Percentiles rank a stretch among this genome's conserved stretches.
Evolutionary conservation across 2,888 invertebrate genomes (phyloP).

Genomic region (Venusia cambrica): DNA sequence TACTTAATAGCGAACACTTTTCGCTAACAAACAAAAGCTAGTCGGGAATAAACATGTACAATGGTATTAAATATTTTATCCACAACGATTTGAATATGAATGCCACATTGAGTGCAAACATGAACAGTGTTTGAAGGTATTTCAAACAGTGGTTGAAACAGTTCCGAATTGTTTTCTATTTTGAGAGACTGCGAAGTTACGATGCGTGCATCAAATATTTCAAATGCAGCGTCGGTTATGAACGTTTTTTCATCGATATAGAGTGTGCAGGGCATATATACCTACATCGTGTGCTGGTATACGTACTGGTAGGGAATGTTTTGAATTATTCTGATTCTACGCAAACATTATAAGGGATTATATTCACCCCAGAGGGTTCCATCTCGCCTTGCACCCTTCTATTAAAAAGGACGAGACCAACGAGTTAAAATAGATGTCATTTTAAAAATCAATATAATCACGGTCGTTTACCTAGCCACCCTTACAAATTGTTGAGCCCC

Average conservation of each 20-base stretch:
- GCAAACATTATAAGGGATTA: no score
- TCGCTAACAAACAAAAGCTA: slow-evolving; percentile 39
- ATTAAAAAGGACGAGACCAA: slow-evolving; percentile 39
- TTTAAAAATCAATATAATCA: slow-evolving; percentile 75
- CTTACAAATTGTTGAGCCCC: slow-evolving; percentile 72
- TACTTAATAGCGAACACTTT: no score
- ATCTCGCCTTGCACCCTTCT: no score
- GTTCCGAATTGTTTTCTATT: slow-evolving; percentile 20
- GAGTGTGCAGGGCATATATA: slow-evolving; percentile 9
- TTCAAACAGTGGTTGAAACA: slow-evolving; percentile 21
- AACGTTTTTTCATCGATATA: slow-evolving; percentile 6
- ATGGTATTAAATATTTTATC: slow-evolving; percentile 44
- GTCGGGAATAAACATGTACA: slow-evolving; percentile 56
- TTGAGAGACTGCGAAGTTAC: slow-evolving; percentile 17
- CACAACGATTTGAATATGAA: slow-evolving; percentile 53
- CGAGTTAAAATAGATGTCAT: slow-evolving; percentile 50
- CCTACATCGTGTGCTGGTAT: no score
- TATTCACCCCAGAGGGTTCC: no score
- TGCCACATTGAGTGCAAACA: slow-evolving; percentile 29
- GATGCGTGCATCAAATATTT: slow-evolving; percentile 21
- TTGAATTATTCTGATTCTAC: no score
- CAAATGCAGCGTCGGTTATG: slow-evolving; percentile 12
- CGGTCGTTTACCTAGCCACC: slow-evolving; percentile 70
- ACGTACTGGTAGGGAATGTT: no score
- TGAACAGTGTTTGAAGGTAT: slow-evolving; percentile 22